These are phyloP conservation scores for Gallirallus australis DNA, from an alignment of 2,797 vertebrate species.

Conservation along the genomic window DNA sequence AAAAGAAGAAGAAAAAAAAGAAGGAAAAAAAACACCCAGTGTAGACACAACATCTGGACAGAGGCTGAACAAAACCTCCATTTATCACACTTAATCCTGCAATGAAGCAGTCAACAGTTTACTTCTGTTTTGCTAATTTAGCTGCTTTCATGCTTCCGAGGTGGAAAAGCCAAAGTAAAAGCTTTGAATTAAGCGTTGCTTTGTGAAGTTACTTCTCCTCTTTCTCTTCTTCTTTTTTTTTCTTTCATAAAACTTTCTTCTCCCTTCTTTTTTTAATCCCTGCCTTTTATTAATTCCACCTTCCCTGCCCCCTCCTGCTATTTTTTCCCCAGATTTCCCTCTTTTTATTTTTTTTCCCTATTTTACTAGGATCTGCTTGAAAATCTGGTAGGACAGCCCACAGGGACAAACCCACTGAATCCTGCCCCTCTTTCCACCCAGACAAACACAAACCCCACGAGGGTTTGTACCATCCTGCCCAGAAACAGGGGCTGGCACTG, in stretches of 20 bases:
- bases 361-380: not conserved
- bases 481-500: not conserved
- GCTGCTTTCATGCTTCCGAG: slow-evolving; percentile 82
- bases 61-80: slow-evolving; percentile 97
- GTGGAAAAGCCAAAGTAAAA: slow-evolving; percentile 77
- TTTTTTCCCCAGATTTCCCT: too few relatives aligned
- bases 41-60: slow-evolving; percentile 99
- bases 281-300: not conserved
- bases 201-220: slow-evolving; percentile 56
- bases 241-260: not conserved
- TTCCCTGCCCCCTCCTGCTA: not conserved
- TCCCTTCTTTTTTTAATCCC: not conserved
- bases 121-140: slow-evolving; percentile 92
- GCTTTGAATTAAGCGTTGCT: slow-evolving; percentile 78
- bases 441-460: fast-evolving
- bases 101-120: slow-evolving; percentile 93
- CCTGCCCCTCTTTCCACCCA: not conserved
- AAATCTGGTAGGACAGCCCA: not conserved
- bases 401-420: not conserved
- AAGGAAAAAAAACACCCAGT: slow-evolving; percentile 77
- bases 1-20: slow-evolving; percentile 86
- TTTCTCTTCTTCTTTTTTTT: not conserved
- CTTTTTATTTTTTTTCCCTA: too few relatives aligned
- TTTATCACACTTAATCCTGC: slow-evolving; percentile 95
- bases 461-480: not conserved